A percentile compares a stretch with the other conserved stretches of the same genome.
Evolutionary conservation across 2,797 vertebrate species (phyloP).

Genomic region (Tauraco hartlaubi): DNA sequence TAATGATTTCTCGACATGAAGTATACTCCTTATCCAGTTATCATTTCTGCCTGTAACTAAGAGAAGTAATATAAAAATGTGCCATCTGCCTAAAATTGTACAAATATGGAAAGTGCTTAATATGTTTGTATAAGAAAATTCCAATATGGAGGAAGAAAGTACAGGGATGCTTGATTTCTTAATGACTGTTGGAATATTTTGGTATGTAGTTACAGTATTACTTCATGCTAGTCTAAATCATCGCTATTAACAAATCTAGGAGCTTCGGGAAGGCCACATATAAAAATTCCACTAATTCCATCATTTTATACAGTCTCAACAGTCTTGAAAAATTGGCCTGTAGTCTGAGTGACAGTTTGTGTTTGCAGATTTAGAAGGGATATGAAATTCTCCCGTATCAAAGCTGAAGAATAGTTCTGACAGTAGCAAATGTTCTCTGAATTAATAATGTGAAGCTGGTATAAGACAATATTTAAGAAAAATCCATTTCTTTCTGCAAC

Average conservation of each 20-base stretch:
- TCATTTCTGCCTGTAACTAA: neutral
- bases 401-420: constrained; percentile 59
- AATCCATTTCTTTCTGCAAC: neutral
- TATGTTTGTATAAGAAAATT: neutral
- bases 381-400: constrained; percentile 57
- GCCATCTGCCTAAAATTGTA: neutral
- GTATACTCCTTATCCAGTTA: neutral
- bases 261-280: constrained; percentile 50
- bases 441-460: constrained; percentile 46
- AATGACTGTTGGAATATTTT: neutral
- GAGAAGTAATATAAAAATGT: neutral
- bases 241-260: constrained; percentile 20
- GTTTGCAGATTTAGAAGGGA: constrained; percentile 54
- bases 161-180: neutral
- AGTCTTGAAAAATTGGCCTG: constrained; percentile 49
- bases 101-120: neutral
- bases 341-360: constrained; percentile 62
- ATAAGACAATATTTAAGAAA: constrained; percentile 51
- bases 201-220: neutral
- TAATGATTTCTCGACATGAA: neutral
- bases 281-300: constrained; percentile 56
- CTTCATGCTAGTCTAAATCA: constrained; percentile 34
- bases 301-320: constrained; percentile 65
- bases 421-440: constrained; percentile 42
- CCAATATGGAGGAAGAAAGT: neutral